Base-by-base conservation (phyloP, 1,140 invertebrate species). In the Yoshiicerus persimilis region DNA sequence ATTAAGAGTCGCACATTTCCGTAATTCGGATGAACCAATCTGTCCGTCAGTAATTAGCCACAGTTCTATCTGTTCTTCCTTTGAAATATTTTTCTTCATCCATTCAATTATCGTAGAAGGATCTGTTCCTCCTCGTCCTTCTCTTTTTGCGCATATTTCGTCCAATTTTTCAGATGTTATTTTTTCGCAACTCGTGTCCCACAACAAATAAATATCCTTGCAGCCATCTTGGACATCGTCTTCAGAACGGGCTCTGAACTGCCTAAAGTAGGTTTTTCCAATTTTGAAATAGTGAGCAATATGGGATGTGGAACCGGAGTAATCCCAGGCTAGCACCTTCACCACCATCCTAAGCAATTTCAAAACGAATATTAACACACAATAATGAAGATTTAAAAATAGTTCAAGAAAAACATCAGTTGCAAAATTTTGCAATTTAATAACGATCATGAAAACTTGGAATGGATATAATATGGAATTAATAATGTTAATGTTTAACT, bases 1-100 rank as follows among this genome's bases (percentile, higher is more conserved):
- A 36, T 88, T 88, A 25, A 88, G 62, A 9, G 23, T 2, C 25
- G 80, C 4, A 34, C 87, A 88, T 39, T 25, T 88, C 30, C 11
- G n/a, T 23, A 88, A 36, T 39, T 88, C 87, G 30, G 4, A 5
- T 36, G 25, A 6, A 11, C 27, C 56, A 34, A 88, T 84, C 66
- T 88, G 41, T 20, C 87, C 87, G 47, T 88, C 87, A 5, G 87
- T 88, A 23, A 88, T 70, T 13, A 88, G 83, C 87, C 87, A 88
- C 11, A 88, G 56, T 56, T 84, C 80, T 9, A 88, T 41, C 4
- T 32, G 83, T 16, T 23, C 38, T 20, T 25, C 41, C 41, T 39
- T 85, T 30, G 27, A 36, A 25, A 36, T 32, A 8, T 88, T 83
- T 25, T 64, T 75, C n/a, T 39, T 6, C 20, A 88, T 84, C 77